phyloP scores from a whole-genome alignment of 37 sponge, comb jelly and placozoan genomes.

The Diacarnus erythraeanus region DNA sequence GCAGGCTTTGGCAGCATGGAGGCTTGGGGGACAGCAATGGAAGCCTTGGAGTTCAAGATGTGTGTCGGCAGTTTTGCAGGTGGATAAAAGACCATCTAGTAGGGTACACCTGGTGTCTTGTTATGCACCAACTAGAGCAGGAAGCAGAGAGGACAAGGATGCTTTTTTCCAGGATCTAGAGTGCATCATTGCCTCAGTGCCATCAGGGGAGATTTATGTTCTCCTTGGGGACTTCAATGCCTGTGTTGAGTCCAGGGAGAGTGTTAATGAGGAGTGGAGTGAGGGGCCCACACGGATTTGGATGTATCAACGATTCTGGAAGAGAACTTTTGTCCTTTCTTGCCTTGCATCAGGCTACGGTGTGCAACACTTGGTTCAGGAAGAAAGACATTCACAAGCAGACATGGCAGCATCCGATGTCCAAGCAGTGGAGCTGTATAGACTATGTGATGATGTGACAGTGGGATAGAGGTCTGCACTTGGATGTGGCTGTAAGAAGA shows the following conservation, averaged over 20 bases:
- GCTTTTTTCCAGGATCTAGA: slow-evolving; percentile 22
- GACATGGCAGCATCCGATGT: slow-evolving; percentile 30
- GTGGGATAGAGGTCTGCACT: slow-evolving; percentile 5
- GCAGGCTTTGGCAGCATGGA: slow-evolving; percentile 1
- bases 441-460: slow-evolving; percentile 30
- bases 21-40: slow-evolving; percentile 22
- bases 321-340: slow-evolving; percentile 52
- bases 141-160: slow-evolving; percentile 16
- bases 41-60: neutral
- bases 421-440: slow-evolving; percentile 30
- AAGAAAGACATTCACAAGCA: slow-evolving; percentile 41
- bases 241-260: slow-evolving; percentile 17
- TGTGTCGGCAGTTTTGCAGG: slow-evolving; percentile 5
- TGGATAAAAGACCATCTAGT: neutral
- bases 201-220: slow-evolving; percentile 21
- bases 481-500: slow-evolving; percentile 31
- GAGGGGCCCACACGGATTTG: slow-evolving; percentile 48
- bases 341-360: slow-evolving; percentile 24
- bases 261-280: slow-evolving; percentile 27
- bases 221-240: slow-evolving; percentile 36
- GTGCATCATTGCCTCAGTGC: slow-evolving; percentile 13
- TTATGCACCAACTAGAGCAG: slow-evolving; percentile 14
- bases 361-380: slow-evolving; percentile 48
- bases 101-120: slow-evolving; percentile 15
- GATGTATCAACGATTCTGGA: slow-evolving; percentile 46